Percentiles rank a stretch among this genome's conserved stretches.
phyloP scores from a whole-genome alignment of 2,888 invertebrate species.

The Parochlus steinenii region DNA sequence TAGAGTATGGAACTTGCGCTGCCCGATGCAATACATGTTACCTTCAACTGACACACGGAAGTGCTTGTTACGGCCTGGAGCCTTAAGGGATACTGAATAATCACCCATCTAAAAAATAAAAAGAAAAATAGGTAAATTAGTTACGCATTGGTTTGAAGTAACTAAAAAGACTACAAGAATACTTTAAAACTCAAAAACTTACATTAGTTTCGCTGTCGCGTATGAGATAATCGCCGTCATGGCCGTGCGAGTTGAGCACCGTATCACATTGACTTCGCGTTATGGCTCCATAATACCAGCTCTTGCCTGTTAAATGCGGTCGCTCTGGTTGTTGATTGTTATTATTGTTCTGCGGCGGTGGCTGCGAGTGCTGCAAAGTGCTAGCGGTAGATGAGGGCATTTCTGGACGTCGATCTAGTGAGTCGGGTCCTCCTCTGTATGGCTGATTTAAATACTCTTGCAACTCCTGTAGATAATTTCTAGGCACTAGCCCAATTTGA shows the following conservation, averaged over 20 bases:
- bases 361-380: constrained; percentile 14
- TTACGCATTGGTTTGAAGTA: constrained; percentile 1
- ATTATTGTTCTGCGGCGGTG: constrained; percentile 14
- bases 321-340: constrained; percentile 34
- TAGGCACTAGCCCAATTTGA: constrained; percentile 84
- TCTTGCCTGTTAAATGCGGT: constrained; percentile 60
- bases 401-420: constrained; percentile 33
- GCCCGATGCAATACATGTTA: constrained; percentile 89
- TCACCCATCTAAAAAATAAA: constrained; percentile 71
- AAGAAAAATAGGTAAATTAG: constrained; percentile 11
- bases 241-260: constrained; percentile 84
- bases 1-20: constrained; percentile 88
- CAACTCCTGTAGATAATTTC: constrained; percentile 85
- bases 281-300: constrained; percentile 96
- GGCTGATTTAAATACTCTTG: constrained; percentile 79
- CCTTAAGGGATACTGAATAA: constrained; percentile 94
- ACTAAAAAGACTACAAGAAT: constrained; percentile 4
- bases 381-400: constrained; percentile 21
- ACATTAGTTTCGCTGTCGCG: constrained; percentile 98
- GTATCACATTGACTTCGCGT: constrained; percentile 93
- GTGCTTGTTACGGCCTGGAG: constrained; percentile 95
- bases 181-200: constrained; percentile 31
- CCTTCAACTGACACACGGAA: constrained; percentile 95
- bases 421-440: constrained; percentile 44
- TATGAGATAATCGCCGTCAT: constrained; percentile 97